Percentiles rank a stretch among this genome's conserved stretches.
phyloP scores from a whole-genome alignment of 2,113 vertebrate genomes.

The Microcebus lehilahytsara region DNA sequence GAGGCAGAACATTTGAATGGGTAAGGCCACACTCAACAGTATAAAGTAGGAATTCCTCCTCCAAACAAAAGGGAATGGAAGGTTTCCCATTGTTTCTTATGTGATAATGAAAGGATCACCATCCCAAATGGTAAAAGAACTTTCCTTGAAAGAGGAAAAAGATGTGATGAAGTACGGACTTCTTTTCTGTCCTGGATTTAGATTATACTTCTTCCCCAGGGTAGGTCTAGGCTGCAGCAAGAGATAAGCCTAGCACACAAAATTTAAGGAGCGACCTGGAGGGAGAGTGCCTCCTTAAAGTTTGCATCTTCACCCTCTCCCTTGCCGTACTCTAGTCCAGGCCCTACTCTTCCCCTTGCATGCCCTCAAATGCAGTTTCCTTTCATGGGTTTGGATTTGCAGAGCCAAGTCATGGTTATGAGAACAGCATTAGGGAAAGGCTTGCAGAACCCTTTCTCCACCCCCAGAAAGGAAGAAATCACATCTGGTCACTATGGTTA shows the following conservation, averaged over 20 bases:
- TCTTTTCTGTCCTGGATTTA: not conserved
- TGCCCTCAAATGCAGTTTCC: not conserved
- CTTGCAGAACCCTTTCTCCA: not conserved
- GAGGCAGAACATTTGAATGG: not conserved
- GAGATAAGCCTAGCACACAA: not conserved
- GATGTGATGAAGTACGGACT: not conserved
- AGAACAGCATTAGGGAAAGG: not conserved
- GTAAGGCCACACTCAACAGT: not conserved
- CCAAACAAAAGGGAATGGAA: not conserved
- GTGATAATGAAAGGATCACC: not conserved
- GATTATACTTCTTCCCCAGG: not conserved
- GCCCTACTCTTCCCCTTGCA: too few relatives aligned
- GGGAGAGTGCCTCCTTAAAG: not conserved
- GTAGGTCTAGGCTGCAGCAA: not conserved
- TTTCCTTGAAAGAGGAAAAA: not conserved
- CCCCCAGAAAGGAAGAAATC: not conserved
- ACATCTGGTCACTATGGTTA: not conserved
- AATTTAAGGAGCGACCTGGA: not conserved
- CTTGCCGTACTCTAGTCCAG: not conserved
- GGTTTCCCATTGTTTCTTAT: not conserved
- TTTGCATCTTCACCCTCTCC: not conserved
- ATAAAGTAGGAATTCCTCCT: not conserved
- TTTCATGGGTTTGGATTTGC: not conserved
- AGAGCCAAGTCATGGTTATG: not conserved
- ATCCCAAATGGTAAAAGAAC: not conserved